Percentiles rank a stretch among this genome's conserved stretches.
Evolutionary conservation across 2,797 vertebrate genomes (phyloP).

Genomic region (Apodemus agrarius): DNA sequence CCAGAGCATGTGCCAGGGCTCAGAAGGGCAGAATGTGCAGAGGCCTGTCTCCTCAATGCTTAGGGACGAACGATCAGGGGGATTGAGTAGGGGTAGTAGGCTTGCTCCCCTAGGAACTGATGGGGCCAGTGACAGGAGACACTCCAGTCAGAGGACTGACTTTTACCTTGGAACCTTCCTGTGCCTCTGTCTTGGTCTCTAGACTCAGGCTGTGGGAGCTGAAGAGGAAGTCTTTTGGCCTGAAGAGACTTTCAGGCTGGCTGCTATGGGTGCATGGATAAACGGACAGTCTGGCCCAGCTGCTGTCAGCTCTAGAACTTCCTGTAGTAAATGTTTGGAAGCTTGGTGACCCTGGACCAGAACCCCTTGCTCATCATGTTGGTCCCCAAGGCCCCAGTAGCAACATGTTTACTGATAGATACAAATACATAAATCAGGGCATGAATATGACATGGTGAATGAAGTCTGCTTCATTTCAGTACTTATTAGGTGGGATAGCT

Average conservation of each 20-base stretch:
- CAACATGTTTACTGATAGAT: slow-evolving; percentile 89
- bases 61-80: neutral
- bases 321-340: neutral
- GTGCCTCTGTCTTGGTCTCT: neutral
- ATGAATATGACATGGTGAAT: slow-evolving; percentile 95
- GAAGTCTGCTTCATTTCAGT: slow-evolving; percentile 89
- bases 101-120: neutral
- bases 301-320: neutral
- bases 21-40: slow-evolving; percentile 4
- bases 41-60: neutral
- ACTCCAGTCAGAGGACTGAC: neutral
- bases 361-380: neutral
- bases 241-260: neutral
- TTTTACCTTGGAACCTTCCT: neutral
- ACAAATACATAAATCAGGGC: slow-evolving; percentile 92
- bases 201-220: neutral
- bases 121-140: neutral
- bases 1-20: neutral
- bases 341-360: neutral
- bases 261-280: neutral
- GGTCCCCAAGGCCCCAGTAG: slow-evolving; percentile 89
- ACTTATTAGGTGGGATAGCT: slow-evolving; percentile 85
- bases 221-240: neutral
- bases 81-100: neutral
- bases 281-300: neutral